Evolutionary conservation across 2,888 invertebrate species (phyloP).

Genomic region (Drosophila mulleri): DNA sequence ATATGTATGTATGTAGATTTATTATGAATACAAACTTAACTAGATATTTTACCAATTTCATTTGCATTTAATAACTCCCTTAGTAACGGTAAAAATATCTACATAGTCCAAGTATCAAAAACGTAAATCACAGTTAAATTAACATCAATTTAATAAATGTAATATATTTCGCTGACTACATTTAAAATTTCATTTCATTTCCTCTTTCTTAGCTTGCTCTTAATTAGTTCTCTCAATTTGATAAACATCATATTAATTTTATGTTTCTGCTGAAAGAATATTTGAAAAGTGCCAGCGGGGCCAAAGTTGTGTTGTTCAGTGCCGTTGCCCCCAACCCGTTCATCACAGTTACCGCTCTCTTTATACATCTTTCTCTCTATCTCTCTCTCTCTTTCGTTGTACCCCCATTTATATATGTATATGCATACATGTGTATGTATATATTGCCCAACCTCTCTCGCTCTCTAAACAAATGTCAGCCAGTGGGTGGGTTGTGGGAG

Average conservation of each 20-base stretch:
- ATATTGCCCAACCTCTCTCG: slow-evolving; percentile 20
- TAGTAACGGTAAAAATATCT: neutral
- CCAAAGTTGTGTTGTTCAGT: slow-evolving; percentile 53
- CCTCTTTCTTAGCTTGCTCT: slow-evolving; percentile 19
- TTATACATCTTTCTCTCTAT: neutral
- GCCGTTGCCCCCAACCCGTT: slow-evolving; percentile 51
- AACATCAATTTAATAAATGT: neutral
- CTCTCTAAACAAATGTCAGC: slow-evolving; percentile 55
- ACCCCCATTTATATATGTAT: slow-evolving; percentile 9
- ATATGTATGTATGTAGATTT: too few species aligned
- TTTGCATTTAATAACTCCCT: neutral
- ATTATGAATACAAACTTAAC: neutral
- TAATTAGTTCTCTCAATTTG: slow-evolving; percentile 49
- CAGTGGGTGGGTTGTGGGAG: slow-evolving; percentile 69
- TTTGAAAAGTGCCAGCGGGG: slow-evolving; percentile 44
- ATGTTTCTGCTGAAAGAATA: slow-evolving; percentile 43
- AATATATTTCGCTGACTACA: neutral
- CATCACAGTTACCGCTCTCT: slow-evolving; percentile 35
- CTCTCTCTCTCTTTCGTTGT: slow-evolving; percentile 8
- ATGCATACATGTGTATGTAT: neutral
- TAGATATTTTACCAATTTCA: neutral
- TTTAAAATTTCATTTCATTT: slow-evolving; percentile 5
- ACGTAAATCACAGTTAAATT: slow-evolving; percentile 1
- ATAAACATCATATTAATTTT: slow-evolving; percentile 53
- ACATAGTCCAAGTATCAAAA: neutral